Percentiles rank a stretch among this genome's conserved stretches.
These are phyloP conservation scores for Lepidocolaptes lacrymiger DNA, from an alignment of 2,797 vertebrate species.

Conservation along the genomic window DNA sequence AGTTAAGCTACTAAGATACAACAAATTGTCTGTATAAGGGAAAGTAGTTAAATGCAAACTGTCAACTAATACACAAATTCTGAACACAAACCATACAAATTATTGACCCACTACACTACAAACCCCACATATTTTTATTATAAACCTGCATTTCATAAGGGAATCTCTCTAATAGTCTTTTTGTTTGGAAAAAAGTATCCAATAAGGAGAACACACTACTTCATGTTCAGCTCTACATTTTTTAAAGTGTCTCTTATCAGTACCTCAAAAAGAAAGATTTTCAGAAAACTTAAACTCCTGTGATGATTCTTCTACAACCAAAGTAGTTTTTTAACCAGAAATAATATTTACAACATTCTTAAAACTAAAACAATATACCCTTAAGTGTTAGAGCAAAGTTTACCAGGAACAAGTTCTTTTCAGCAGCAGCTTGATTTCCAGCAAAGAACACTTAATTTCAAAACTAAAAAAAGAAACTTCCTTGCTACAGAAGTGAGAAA, in stretches of 20 bases:
- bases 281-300: neutral
- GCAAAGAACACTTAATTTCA: slow-evolving; percentile 20
- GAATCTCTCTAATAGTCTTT: neutral
- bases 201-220: neutral
- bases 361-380: neutral
- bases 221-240: neutral
- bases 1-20: neutral
- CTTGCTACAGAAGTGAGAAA: slow-evolving; percentile 11
- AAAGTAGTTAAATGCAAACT: neutral
- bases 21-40: neutral
- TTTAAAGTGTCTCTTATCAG: neutral
- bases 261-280: neutral
- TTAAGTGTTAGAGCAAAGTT: neutral
- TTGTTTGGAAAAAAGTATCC: neutral
- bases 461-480: neutral
- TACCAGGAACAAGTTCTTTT: neutral
- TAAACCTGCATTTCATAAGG: neutral
- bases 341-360: neutral
- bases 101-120: neutral
- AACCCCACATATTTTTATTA: neutral
- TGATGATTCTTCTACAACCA: neutral
- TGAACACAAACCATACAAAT: neutral
- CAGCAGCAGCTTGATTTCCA: slow-evolving; percentile 6
- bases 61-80: neutral
- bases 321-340: neutral